A percentile compares a stretch with the other conserved stretches of the same genome.
These are phyloP conservation scores for Folsomia candida DNA, from an alignment of 2,888 invertebrate genomes.

Conservation along the genomic window DNA sequence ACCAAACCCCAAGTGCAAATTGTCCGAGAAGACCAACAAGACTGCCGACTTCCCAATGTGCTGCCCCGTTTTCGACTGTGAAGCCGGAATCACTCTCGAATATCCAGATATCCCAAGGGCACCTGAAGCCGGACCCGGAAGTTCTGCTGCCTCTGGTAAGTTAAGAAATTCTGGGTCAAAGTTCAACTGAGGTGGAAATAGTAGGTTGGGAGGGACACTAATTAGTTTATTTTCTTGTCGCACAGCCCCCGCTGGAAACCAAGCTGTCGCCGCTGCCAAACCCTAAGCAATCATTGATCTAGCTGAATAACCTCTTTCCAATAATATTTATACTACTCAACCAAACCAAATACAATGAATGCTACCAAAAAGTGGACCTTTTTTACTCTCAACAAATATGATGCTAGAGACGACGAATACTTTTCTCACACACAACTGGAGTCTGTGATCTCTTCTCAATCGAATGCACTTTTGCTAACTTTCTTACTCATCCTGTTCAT, in stretches of 20 bases:
- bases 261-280: conserved; percentile 40
- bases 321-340: too few relatives aligned
- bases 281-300: too few relatives aligned
- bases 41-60: conserved; percentile 82
- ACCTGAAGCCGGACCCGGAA: conserved; percentile 45
- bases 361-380: too few relatives aligned
- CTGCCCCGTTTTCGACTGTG: conserved; percentile 82
- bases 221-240: not conserved
- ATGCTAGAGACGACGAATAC: too few relatives aligned
- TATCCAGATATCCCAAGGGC: conserved; percentile 71
- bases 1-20: conserved; percentile 82
- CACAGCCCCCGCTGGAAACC: conserved; percentile 39
- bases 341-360: too few relatives aligned
- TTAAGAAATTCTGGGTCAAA: not conserved
- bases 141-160: conserved; percentile 28
- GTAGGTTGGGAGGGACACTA: not conserved
- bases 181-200: not conserved
- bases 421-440: conserved; percentile 14
- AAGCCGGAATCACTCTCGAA: conserved; percentile 78
- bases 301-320: too few relatives aligned
- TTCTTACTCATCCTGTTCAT: not conserved
- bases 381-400: too few relatives aligned
- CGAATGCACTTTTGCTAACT: not conserved
- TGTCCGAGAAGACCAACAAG: conserved; percentile 82
- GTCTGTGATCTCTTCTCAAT: conserved; percentile 17